phyloP scores from a whole-genome alignment of 1,140 invertebrate genomes.

The Pemphigus obesinymphae region DNA sequence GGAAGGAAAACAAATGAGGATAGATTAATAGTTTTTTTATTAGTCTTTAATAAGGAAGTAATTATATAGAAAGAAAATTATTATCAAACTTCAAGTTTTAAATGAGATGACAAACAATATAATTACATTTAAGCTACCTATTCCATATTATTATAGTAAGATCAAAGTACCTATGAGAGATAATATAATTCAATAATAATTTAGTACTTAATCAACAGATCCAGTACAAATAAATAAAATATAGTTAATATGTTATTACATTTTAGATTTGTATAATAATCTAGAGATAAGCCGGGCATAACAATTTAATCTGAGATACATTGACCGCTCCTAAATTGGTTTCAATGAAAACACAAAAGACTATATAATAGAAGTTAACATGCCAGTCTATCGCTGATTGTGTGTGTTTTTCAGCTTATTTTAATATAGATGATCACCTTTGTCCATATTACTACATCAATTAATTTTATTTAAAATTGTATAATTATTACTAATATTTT shows the following conservation, averaged over 20 bases:
- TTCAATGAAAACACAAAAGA: constrained; percentile 20
- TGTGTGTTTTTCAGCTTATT: not conserved
- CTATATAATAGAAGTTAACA: not conserved
- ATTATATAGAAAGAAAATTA: not conserved
- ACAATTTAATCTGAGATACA: not conserved
- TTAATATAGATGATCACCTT: not conserved
- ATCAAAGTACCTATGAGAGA: constrained; percentile 14
- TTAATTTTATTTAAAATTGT: not conserved
- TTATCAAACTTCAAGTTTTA: not conserved
- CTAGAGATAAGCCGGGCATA: not conserved
- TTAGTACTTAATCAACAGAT: not conserved
- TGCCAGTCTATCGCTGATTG: not conserved
- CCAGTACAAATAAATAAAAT: not conserved
- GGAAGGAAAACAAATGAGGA: not conserved
- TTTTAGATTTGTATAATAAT: not conserved
- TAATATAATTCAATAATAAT: not conserved
- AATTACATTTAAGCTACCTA: not conserved
- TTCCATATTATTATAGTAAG: not conserved
- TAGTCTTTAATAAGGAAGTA: constrained; percentile 15
- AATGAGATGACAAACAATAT: not conserved
- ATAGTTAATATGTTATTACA: not conserved
- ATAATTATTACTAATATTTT: not conserved
- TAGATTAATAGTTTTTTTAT: not conserved
- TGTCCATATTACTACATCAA: not conserved
- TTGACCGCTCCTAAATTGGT: not conserved